Evolutionary conservation across 2,113 vertebrate genomes (phyloP).

Genomic region (Holacanthus passer): DNA sequence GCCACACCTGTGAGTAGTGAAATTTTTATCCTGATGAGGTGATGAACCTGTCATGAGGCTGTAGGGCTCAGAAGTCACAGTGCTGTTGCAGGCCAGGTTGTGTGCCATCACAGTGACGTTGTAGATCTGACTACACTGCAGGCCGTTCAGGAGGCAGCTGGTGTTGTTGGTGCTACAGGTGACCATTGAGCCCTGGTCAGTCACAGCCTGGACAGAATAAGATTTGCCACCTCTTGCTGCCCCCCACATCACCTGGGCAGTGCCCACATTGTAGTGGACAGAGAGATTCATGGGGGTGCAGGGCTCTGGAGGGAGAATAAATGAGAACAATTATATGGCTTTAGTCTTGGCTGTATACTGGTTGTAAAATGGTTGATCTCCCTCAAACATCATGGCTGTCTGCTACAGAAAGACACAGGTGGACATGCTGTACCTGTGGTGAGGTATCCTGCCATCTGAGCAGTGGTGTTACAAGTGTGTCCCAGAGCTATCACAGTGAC

Average conservation of each 20-base stretch:
- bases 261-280: constrained; percentile 60
- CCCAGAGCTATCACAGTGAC: constrained; percentile 68
- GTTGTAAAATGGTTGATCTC: not conserved
- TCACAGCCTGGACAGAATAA: constrained; percentile 73
- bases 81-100: constrained; percentile 70
- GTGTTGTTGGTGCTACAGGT: constrained; percentile 66
- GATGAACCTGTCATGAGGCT: constrained; percentile 75
- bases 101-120: constrained; percentile 75
- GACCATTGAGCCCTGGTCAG: constrained; percentile 39
- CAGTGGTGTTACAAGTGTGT: constrained; percentile 68
- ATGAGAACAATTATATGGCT: not conserved
- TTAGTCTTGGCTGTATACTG: not conserved
- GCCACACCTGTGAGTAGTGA: not conserved
- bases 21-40: not conserved
- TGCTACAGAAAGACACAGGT: not conserved
- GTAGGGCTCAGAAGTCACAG: constrained; percentile 40
- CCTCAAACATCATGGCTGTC: not conserved
- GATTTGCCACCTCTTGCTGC: constrained; percentile 54
- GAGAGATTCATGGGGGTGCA: constrained; percentile 68
- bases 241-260: constrained; percentile 67
- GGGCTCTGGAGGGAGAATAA: constrained; percentile 63
- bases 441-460: constrained; percentile 64
- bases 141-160: constrained; percentile 62
- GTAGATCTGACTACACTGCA: constrained; percentile 78
- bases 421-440: constrained; percentile 65